Base-by-base conservation (phyloP, 2,888 invertebrate species). In the Holacanthella duospinosa region DNA sequence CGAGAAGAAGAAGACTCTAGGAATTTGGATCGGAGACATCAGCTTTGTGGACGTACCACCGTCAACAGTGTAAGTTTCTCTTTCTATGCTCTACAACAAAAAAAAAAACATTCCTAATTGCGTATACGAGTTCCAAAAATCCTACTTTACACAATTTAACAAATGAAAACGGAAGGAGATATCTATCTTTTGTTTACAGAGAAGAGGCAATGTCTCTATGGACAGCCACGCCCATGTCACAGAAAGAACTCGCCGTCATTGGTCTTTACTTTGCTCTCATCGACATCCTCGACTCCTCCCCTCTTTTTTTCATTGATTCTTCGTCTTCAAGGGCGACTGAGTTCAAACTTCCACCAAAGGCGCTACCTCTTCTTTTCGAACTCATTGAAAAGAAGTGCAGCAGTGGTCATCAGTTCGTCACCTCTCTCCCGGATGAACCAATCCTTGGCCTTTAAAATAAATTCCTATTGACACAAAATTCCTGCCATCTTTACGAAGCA, bases 301-400 rank as follows among this genome's bases (percentile, higher is more conserved):
- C 48, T 21, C 6, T 48, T 48, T 48, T 48, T 48, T 48, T 48
- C 48, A 48, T 48, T 4, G 48, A 48, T 21, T 9, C 48, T 4
- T n/a, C 4, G 4, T 48, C 48, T 16, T 16, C 19, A 4, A 9
- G 48, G 4, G 16, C 48, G 6, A n/a, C 48, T n/a, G 21, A 48
- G 21, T 48, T 48, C 21, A 16, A 9, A 4, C 12, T 48, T 21
- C 48, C 48, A n/a, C 19, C 48, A 4, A 21, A 21, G 21, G 12
- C 48, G 4, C 48, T 16, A 4, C 48, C 48, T 4, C 48, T 48
- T 9, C 48, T 48, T 21, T 21, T 48, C n/a, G 48, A 48, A 48
- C 48, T 48, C 16, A 48, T 48, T 21, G 48, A 48, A 48, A 48
- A 48, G 48, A 48, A 48, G 21, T 48, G 48, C 48, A 48, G 48